Conservation (phyloP, 2,888 invertebrate species). For the Mesorhabditis spiculigera region DNA sequence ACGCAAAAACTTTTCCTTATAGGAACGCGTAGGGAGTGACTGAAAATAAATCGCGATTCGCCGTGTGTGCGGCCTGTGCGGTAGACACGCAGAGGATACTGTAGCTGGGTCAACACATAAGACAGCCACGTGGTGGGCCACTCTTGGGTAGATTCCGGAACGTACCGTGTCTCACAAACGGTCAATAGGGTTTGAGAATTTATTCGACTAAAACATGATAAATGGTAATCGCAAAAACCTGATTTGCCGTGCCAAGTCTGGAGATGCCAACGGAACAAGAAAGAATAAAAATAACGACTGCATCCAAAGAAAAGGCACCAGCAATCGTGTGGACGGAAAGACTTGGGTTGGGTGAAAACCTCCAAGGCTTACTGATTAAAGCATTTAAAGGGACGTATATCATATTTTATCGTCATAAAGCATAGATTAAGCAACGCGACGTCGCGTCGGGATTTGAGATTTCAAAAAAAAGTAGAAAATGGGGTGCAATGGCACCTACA, state of each 20-base stretch:
- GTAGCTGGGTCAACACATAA: no score
- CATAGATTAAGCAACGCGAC: neutral
- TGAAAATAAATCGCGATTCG: no score
- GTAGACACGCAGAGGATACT: no score
- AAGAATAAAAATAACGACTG: neutral
- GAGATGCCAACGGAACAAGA: neutral
- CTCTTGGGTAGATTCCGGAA: no score
- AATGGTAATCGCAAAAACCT: neutral
- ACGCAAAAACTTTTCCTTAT: no score
- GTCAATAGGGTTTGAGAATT: no score
- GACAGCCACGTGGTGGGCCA: no score
- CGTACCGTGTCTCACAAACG: no score
- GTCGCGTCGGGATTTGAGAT: neutral
- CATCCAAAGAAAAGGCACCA: neutral
- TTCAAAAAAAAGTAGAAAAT: slow-evolving; percentile 10
- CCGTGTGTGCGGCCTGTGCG: no score
- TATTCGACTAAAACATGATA: no score
- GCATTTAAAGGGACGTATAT: neutral
- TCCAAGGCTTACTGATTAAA: neutral
- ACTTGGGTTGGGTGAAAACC: neutral
- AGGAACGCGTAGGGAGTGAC: no score
- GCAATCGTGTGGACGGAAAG: neutral
- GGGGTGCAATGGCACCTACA: slow-evolving; percentile 23
- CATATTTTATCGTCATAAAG: no score
- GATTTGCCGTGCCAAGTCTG: slow-evolving; percentile 6